phyloP scores from a whole-genome alignment of 2,888 invertebrate genomes.

The Rhagium mordax region DNA sequence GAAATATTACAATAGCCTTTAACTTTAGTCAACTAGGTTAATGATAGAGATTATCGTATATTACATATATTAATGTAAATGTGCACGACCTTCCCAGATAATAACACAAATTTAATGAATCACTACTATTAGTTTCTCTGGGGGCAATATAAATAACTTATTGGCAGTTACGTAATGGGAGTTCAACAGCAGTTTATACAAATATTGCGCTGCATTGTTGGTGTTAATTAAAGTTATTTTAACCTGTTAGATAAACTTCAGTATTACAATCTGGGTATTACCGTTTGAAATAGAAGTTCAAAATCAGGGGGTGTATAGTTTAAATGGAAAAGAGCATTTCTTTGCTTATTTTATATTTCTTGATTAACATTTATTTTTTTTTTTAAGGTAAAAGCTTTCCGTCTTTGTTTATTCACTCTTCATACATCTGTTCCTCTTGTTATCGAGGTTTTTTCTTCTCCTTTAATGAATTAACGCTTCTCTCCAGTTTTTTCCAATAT shows the following conservation, averaged over 20 bases:
- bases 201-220: not conserved
- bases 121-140: not conserved
- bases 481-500: too few species aligned
- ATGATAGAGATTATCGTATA: not conserved
- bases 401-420: too few species aligned
- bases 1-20: not conserved
- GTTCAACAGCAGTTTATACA: not conserved
- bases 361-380: too few species aligned
- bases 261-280: too few species aligned
- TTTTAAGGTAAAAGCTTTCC: too few species aligned
- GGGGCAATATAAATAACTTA: not conserved
- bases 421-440: too few species aligned
- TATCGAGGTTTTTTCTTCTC: too few species aligned
- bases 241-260: not conserved
- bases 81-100: not conserved
- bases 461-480: too few species aligned
- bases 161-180: not conserved
- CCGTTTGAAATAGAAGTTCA: too few species aligned
- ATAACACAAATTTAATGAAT: not conserved
- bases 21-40: not conserved
- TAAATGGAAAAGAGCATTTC: too few species aligned
- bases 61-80: not conserved
- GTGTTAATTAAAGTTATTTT: not conserved
- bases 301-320: too few species aligned
- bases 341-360: too few species aligned